Evolutionary conservation across 2,113 vertebrate genomes (phyloP).

Genomic region (Andinoacara biseriatus): DNA sequence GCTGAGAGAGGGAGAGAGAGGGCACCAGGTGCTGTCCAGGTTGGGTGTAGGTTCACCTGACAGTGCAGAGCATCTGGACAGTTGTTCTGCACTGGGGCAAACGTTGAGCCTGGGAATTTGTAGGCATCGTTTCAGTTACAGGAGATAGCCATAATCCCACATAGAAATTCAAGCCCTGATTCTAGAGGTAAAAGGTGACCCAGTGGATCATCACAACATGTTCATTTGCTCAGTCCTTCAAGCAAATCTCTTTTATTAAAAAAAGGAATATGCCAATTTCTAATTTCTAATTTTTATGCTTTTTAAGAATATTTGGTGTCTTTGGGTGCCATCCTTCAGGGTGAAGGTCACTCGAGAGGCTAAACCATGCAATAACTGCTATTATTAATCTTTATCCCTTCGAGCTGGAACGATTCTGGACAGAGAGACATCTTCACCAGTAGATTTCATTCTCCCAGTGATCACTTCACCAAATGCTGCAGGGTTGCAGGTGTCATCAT

Average conservation of each 20-base stretch:
- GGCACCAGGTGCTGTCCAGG: background rate
- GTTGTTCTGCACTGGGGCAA: background rate
- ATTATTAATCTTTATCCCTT: slow-evolving; percentile 40
- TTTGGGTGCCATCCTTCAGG: slow-evolving; percentile 32
- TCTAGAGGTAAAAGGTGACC: slow-evolving; percentile 1
- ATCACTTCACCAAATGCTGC: background rate
- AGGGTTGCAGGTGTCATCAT: slow-evolving; percentile 10
- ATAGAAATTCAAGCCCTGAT: background rate
- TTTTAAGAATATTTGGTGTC: slow-evolving; percentile 8
- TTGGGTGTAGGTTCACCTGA: background rate
- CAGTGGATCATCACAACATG: background rate
- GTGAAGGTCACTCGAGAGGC: slow-evolving; percentile 35
- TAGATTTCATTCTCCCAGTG: background rate
- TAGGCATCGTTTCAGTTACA: background rate
- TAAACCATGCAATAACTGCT: background rate
- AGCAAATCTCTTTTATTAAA: background rate
- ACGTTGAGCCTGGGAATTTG: background rate
- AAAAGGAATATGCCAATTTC: background rate
- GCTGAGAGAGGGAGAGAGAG: background rate
- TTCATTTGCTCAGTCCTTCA: background rate
- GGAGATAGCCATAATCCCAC: background rate
- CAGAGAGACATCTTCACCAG: slow-evolving; percentile 3
- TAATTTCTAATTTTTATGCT: background rate
- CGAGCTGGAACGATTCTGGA: background rate
- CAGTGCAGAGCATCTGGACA: background rate